A percentile compares a stretch with the other conserved stretches of the same genome.
phyloP scores from a whole-genome alignment of 2,113 vertebrate genomes.

The Chaetodon auriga region DNA sequence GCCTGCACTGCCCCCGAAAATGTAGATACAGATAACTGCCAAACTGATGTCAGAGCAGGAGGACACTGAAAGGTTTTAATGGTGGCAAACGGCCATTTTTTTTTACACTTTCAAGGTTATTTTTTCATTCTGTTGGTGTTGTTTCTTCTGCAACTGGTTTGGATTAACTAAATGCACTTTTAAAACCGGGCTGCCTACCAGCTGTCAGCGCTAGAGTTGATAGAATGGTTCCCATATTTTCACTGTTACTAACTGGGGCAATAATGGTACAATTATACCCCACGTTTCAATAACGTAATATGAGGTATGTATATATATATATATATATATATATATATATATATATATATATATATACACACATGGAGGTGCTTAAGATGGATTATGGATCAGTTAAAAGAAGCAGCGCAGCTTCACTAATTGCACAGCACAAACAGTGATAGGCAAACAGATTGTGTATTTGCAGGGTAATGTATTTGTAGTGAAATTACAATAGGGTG shows the following conservation, averaged over 20 bases:
- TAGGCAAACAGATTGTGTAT: slow-evolving; percentile 10
- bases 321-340: neutral
- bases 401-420: neutral
- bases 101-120: slow-evolving; percentile 1
- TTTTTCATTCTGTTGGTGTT: slow-evolving; percentile 3
- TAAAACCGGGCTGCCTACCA: neutral
- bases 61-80: slow-evolving; percentile 19
- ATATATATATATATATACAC: neutral
- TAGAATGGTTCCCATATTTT: neutral
- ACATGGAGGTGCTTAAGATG: neutral
- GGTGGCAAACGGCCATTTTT: neutral
- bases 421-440: neutral
- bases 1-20: neutral
- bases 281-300: slow-evolving; percentile 1
- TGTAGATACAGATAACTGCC: neutral
- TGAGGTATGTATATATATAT: neutral
- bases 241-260: neutral
- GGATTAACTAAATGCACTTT: neutral
- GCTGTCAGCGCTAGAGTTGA: neutral
- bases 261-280: neutral
- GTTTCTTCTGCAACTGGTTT: slow-evolving; percentile 4
- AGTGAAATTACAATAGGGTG: slow-evolving; percentile 21
- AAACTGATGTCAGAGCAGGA: slow-evolving; percentile 10
- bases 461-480: slow-evolving; percentile 17
- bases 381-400: slow-evolving; percentile 12